These are phyloP conservation scores for Temnothorax longispinosus DNA, from an alignment of 1,140 invertebrate species.

Conservation along the genomic window DNA sequence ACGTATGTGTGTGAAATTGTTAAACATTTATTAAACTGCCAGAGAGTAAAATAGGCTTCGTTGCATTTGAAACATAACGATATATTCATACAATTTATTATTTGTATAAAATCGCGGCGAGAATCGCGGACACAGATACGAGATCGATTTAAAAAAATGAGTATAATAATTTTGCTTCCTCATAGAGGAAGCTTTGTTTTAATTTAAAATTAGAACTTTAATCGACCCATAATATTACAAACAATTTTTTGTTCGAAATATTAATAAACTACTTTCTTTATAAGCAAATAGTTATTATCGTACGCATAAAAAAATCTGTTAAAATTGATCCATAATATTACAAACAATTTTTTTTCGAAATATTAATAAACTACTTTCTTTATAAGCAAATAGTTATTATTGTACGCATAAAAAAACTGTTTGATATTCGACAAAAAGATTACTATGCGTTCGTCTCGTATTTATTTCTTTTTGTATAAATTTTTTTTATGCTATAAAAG, in stretches of 20 bases:
- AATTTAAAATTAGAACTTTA: background rate
- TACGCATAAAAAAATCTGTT: conserved; percentile 4
- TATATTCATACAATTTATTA: background rate
- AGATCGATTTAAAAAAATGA: background rate
- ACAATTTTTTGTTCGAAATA: background rate
- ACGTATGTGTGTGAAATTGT: background rate
- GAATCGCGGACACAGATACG: background rate
- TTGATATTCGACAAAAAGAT: conserved; percentile 1
- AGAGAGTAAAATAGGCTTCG: background rate
- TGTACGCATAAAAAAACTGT: background rate
- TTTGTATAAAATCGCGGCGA: background rate
- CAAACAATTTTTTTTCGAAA: background rate
- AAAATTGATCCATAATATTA: background rate
- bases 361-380: background rate
- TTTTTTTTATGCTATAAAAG: background rate
- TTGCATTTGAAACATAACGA: background rate
- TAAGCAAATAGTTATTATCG: background rate
- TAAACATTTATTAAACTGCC: background rate
- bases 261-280: background rate
- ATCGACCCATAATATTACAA: background rate
- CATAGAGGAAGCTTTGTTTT: background rate
- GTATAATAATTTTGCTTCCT: background rate
- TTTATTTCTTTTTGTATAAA: too few relatives aligned
- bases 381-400: background rate
- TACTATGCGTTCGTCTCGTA: background rate